A percentile compares a stretch with the other conserved stretches of the same genome.
phyloP scores from a whole-genome alignment of 92 coral and sea anemone species.

The Parazoanthus darwini region DNA sequence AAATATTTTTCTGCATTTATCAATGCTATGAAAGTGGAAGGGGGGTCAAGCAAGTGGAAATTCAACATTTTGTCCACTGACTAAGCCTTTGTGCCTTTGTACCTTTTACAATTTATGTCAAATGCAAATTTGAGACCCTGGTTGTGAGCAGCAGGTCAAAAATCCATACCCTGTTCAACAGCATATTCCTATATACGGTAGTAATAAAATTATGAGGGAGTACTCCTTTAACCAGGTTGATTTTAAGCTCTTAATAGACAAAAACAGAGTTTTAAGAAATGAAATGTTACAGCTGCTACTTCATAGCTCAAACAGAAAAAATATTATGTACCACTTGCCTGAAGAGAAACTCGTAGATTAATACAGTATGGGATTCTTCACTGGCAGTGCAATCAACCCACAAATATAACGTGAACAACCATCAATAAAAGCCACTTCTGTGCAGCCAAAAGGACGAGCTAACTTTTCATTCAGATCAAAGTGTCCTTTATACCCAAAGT shows the following conservation, averaged over 20 bases:
- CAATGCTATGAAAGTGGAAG: no score
- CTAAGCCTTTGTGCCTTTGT: no score
- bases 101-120: no score
- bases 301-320: not conserved
- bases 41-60: no score
- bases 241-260: not conserved
- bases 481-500: constrained; percentile 21
- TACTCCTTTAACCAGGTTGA: not conserved
- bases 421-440: constrained; percentile 20
- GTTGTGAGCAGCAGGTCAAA: not conserved
- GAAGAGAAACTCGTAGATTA: constrained; percentile 34
- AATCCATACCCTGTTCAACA: not conserved
- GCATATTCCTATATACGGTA: not conserved
- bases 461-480: constrained; percentile 24
- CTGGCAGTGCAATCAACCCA: constrained; percentile 24
- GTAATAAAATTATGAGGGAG: not conserved
- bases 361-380: constrained; percentile 18
- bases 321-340: not conserved
- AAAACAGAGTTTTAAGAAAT: not conserved
- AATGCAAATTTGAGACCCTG: not conserved
- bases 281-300: not conserved
- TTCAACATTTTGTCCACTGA: no score
- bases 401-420: constrained; percentile 20
- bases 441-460: constrained; percentile 29
- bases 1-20: no score